phyloP scores from a whole-genome alignment of 2,888 invertebrate species.

The Lasioglossum marginatum region DNA sequence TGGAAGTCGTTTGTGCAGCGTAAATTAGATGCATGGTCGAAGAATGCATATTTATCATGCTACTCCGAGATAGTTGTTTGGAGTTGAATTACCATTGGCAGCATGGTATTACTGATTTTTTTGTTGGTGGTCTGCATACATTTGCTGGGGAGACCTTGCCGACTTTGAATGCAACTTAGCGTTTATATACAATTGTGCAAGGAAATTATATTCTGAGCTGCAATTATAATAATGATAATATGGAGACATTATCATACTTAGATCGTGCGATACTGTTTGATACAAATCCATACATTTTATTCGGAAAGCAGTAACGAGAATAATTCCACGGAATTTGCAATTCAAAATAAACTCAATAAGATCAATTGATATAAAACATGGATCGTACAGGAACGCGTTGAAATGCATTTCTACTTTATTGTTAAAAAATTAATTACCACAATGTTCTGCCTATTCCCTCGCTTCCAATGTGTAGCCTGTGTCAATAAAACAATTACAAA shows the following conservation, averaged over 20 bases:
- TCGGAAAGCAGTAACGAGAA: not conserved
- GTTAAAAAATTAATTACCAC: too few relatives aligned
- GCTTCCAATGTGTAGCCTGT: too few relatives aligned
- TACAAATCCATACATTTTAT: not conserved
- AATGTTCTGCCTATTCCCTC: too few relatives aligned
- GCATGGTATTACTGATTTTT: not conserved
- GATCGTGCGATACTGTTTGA: not conserved
- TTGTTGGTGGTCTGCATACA: not conserved
- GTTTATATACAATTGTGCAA: not conserved
- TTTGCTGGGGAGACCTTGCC: not conserved
- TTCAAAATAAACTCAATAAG: not conserved
- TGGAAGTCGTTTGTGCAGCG: not conserved
- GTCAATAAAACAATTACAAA: too few relatives aligned
- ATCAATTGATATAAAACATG: too few relatives aligned
- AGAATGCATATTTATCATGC: slow-evolving; percentile 4
- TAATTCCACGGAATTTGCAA: too few relatives aligned
- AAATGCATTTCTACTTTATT: too few relatives aligned
- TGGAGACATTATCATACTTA: not conserved
- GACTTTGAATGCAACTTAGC: not conserved
- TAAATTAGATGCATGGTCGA: not conserved
- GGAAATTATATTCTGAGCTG: not conserved
- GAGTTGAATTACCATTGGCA: not conserved
- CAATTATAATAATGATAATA: not conserved
- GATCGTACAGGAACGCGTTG: too few relatives aligned
- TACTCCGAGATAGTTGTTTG: not conserved